Evolutionary conservation across 1,140 invertebrate species (phyloP).

Genomic region (Pectinophora gossypiella): DNA sequence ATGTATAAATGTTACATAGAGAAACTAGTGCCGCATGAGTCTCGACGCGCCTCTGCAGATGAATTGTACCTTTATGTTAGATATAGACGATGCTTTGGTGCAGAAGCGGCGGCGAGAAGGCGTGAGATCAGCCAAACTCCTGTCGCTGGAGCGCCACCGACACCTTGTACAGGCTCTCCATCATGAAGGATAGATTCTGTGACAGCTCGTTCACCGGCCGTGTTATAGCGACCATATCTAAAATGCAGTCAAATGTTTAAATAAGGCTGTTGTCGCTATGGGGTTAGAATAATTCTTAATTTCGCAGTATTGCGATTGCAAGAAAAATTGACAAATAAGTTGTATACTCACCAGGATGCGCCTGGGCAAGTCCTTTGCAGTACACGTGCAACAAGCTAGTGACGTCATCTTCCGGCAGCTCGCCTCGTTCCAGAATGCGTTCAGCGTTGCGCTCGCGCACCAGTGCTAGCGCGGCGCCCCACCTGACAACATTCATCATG

Average conservation of each 20-base stretch:
- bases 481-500: too few relatives aligned
- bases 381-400: conserved; percentile 80
- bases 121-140: conserved; percentile 40
- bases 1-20: too few relatives aligned
- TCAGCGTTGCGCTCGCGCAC: conserved; percentile 61
- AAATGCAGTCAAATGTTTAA: too few relatives aligned
- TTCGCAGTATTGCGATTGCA: too few relatives aligned
- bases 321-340: too few relatives aligned
- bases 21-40: too few relatives aligned
- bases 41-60: too few relatives aligned
- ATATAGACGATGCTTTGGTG: neutral
- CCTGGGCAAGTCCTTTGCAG: conserved; percentile 78
- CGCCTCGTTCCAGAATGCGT: conserved; percentile 60
- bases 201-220: conserved; percentile 77
- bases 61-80: neutral
- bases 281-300: too few relatives aligned
- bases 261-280: too few relatives aligned
- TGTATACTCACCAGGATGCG: conserved; percentile 78
- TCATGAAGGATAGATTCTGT: conserved; percentile 77
- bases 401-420: conserved; percentile 77
- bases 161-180: conserved; percentile 80
- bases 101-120: neutral
- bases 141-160: conserved; percentile 62
- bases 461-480: conserved; percentile 54
- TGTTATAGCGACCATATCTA: conserved; percentile 80